These are phyloP conservation scores for Aythya fuligula DNA, from an alignment of 2,797 vertebrate species.

Conservation along the genomic window DNA sequence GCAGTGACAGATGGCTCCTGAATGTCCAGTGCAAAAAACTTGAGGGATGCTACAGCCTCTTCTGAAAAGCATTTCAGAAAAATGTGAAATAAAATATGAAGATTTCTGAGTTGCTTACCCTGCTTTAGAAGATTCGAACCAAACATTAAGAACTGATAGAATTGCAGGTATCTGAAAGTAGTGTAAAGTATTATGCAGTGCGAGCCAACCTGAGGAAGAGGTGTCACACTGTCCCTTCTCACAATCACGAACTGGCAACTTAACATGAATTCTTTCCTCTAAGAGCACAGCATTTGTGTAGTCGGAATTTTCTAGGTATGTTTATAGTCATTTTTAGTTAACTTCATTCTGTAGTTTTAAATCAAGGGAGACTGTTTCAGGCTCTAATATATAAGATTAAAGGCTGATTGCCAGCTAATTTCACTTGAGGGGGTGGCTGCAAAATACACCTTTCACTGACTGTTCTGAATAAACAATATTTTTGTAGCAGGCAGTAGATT, in stretches of 20 bases:
- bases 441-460: slow-evolving; percentile 24
- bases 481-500: slow-evolving; percentile 27
- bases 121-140: background rate
- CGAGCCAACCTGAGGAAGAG: background rate
- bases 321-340: background rate
- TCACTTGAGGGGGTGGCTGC: background rate
- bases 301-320: background rate
- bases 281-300: background rate
- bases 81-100: background rate
- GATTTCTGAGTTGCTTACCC: background rate
- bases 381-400: background rate
- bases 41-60: background rate
- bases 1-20: background rate
- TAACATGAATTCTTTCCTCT: background rate
- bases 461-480: slow-evolving; percentile 24
- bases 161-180: background rate
- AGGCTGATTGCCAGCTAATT: background rate
- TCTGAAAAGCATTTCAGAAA: background rate
- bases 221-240: background rate
- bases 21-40: background rate
- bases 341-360: background rate
- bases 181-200: background rate
- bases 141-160: background rate
- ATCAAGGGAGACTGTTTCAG: background rate
- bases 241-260: background rate